Base-by-base conservation (phyloP, 2,888 invertebrate species). In the Branchinecta sandiegonensis region DNA sequence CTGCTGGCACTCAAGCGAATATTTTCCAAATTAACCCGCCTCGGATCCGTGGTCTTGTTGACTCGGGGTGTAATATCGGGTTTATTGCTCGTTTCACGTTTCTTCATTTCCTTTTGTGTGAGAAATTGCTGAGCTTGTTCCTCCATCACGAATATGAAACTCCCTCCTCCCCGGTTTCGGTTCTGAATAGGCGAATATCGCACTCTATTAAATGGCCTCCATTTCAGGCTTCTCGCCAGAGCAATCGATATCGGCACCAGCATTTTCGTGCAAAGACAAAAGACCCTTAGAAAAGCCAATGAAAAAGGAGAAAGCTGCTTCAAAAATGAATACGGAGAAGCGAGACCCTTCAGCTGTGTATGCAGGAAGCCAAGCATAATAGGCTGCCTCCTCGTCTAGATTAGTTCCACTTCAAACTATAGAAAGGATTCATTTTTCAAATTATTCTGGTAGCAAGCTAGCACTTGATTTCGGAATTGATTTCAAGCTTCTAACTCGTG, bases 371-470 rank as follows among this genome's bases (percentile, higher is more conserved):
- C 56, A 56, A 56, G 17, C 14, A 56, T 56, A 56, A 56, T 56
- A 56, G 56, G 56, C 56, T 56, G 17, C 56, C 56, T 56, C 17
- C 56, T 56, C n/a, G 56, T 56, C 56, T 56, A 56, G 56, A 56
- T 56, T 56, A 56, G 56, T 56, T 56, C 56, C 56, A 56, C 56
- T 56, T 56, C 14, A 56, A 56, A 56, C n/a, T 56, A 17, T n/a
- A 56, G 56, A 56, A 56, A 56, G 37, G 56, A 56, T 56, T 17
- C 56, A 8, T 56, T 56, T 56, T 56, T 56, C 14, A 56, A 56
- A 56, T 56, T 56, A 56, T 56, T 56, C 10, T n/a, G 11, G 17
- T 13, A 56, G 56, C 56, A 8, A 17, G 56, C 56, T 14, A 56
- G 14, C 17, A 56, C 56, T 56, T 56, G 56, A 56, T 56, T 56